Conservation (phyloP, 1,140 invertebrate genomes). For the Cotesia chilonis region DNA sequence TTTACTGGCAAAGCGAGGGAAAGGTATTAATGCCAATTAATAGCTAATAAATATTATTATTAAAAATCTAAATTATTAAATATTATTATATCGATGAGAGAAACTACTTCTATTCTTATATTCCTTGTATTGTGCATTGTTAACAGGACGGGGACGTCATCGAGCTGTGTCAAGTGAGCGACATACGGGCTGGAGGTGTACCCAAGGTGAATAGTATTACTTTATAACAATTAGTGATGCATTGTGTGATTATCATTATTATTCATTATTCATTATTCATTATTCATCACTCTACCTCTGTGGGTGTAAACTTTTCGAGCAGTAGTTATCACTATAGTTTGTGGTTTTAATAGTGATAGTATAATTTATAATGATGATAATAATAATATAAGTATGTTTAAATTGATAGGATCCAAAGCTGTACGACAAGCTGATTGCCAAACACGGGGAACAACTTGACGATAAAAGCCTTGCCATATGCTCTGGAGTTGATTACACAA, state of each 20-base stretch:
- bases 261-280: too few species aligned
- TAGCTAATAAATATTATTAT: too few species aligned
- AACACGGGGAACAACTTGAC: conserved; percentile 84
- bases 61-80: too few species aligned
- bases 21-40: conserved; percentile 70
- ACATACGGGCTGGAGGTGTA: conserved; percentile 87
- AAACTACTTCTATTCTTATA: too few species aligned
- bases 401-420: conserved; percentile 82
- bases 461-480: conserved; percentile 97
- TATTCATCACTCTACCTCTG: too few species aligned
- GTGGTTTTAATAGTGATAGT: too few species aligned
- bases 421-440: conserved; percentile 78
- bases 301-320: too few species aligned
- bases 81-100: neutral
- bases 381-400: neutral
- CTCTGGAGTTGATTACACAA: conserved; percentile 98
- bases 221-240: conserved; percentile 9
- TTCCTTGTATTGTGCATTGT: conserved; percentile 3
- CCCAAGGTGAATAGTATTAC: conserved; percentile 75
- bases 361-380: too few species aligned
- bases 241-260: too few species aligned
- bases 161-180: conserved; percentile 96
- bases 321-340: too few species aligned
- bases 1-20: conserved; percentile 98
- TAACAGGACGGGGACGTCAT: conserved; percentile 93